Percentiles rank a stretch among this genome's conserved stretches.
These are phyloP conservation scores for Tachystola acroxantha DNA, from an alignment of 2,888 invertebrate genomes.

Conservation along the genomic window DNA sequence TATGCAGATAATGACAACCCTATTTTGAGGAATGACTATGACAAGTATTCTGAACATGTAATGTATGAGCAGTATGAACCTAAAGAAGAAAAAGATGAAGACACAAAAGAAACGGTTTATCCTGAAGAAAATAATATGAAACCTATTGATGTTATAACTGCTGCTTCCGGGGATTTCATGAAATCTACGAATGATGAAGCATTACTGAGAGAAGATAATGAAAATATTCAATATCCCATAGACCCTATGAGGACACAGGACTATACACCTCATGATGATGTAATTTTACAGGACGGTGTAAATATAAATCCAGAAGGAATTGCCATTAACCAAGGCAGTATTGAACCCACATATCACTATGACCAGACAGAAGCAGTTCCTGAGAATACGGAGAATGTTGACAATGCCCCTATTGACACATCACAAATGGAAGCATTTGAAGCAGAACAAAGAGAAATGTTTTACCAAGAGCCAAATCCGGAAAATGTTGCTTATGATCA, in stretches of 20 bases:
- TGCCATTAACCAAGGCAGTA: conserved; percentile 11
- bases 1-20: conserved; percentile 7
- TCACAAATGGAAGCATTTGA: conserved; percentile 42
- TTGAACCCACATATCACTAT: conserved; percentile 13
- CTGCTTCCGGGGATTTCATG: background rate
- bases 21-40: background rate
- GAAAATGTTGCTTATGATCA: conserved; percentile 26
- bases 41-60: background rate
- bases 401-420: conserved; percentile 10
- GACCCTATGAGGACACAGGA: conserved; percentile 25
- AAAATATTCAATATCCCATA: conserved; percentile 22
- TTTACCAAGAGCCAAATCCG: conserved; percentile 40
- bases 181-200: background rate
- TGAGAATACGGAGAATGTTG: conserved; percentile 7
- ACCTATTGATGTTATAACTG: background rate
- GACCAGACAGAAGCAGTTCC: conserved; percentile 7
- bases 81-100: conserved; percentile 2
- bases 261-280: conserved; percentile 20
- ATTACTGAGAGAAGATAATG: conserved; percentile 3
- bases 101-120: conserved; percentile 16
- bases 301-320: conserved; percentile 24
- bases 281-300: conserved; percentile 21
- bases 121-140: conserved; percentile 17
- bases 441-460: conserved; percentile 47
- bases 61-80: background rate